These are phyloP conservation scores for Buceros bicornis DNA, from an alignment of 2,797 vertebrate genomes.

Conservation along the genomic window DNA sequence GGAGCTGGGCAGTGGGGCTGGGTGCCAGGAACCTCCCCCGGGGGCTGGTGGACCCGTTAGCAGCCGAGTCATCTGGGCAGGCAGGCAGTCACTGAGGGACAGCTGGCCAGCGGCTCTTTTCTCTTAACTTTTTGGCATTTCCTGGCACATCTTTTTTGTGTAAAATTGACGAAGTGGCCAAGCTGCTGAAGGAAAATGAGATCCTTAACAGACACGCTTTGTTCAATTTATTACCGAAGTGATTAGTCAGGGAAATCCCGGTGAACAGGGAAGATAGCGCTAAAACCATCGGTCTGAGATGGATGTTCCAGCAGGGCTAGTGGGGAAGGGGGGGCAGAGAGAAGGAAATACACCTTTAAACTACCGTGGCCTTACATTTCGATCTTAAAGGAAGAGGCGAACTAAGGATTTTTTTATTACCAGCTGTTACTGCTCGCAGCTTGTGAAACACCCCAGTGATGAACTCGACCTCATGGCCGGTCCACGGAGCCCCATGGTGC, in stretches of 20 bases:
- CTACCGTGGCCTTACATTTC: neutral
- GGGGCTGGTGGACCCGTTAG: rapidly evolving
- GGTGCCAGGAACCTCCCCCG: neutral
- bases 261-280: rapidly evolving
- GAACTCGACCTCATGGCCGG: neutral
- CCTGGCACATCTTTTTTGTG: too few species aligned
- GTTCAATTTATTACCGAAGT: neutral
- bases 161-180: neutral
- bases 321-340: neutral
- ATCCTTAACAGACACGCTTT: neutral
- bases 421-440: neutral
- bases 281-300: neutral
- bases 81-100: neutral
- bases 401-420: neutral
- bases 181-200: neutral
- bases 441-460: neutral
- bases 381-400: neutral
- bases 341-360: neutral
- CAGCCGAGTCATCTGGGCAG: rapidly evolving
- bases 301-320: neutral
- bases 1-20: neutral
- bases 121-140: neutral
- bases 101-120: neutral
- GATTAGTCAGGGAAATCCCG: neutral
- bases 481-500: neutral